These are phyloP conservation scores for Drosophila aldrichi DNA, from an alignment of 2,888 invertebrate genomes.

Conservation along the genomic window DNA sequence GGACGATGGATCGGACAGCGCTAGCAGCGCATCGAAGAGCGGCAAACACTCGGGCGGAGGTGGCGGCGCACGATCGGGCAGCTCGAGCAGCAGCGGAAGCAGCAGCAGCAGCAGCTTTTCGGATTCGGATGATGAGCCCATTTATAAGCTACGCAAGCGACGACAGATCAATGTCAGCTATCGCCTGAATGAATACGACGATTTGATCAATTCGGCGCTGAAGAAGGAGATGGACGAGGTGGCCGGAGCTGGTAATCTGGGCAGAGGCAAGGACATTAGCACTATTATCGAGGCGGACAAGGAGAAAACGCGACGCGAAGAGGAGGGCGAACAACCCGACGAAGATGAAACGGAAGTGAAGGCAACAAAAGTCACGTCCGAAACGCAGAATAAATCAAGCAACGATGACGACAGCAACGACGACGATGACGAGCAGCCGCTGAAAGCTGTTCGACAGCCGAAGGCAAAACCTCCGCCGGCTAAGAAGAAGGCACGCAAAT, in stretches of 20 bases:
- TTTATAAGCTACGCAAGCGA: conserved; percentile 93
- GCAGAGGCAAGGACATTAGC: conserved; percentile 96
- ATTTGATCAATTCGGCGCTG: conserved; percentile 96
- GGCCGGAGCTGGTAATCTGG: conserved; percentile 92
- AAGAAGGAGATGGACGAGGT: conserved; percentile 90
- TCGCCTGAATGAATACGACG: conserved; percentile 96
- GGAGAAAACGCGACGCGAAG: conserved; percentile 86
- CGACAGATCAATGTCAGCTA: conserved; percentile 93
- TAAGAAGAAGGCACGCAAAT: conserved; percentile 90
- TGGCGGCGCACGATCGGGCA: conserved; percentile 50
- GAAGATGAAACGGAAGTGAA: conserved; percentile 49
- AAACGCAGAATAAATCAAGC: conserved; percentile 34
- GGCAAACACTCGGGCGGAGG: conserved; percentile 64
- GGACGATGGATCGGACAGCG: conserved; percentile 68
- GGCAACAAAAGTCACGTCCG: conserved; percentile 2
- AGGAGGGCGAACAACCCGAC: conserved; percentile 65
- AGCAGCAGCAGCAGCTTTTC: conserved; percentile 66
- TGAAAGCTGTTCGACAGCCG: conserved; percentile 68
- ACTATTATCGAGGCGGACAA: conserved; percentile 93
- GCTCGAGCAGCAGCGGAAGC: conserved; percentile 54
- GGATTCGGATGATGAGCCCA: conserved; percentile 89
- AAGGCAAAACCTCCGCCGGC: conserved; percentile 62
- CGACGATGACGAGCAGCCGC: conserved; percentile 82
- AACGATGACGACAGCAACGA: conserved; percentile 58
- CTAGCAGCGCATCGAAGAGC: conserved; percentile 62